Evolutionary conservation across 1,140 invertebrate genomes (phyloP), one percentile per base, ranked within the genome.

Genomic region (Pararge aegeria): DNA sequence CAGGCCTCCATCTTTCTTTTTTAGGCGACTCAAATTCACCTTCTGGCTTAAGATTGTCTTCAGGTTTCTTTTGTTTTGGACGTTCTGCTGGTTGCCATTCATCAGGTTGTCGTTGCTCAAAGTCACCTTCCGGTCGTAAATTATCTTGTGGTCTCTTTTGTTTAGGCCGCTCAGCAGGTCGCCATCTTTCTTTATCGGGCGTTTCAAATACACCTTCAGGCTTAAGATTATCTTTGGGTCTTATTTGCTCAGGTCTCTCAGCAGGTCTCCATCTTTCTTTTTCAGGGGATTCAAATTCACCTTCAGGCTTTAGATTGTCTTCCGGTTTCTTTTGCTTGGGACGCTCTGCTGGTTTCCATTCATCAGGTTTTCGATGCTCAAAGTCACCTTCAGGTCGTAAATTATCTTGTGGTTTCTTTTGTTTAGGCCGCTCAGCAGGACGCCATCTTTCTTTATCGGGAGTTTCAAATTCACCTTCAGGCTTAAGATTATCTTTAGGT

Each of bases 341-440:
- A 52, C 91, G 59, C 66, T 91, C 77, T 64, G 84, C 71, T 61
- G 83, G 55, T 48, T 75, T 65, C 81, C 79, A 68, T 75, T 82
- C 21, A 20, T 76, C 55, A 52, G 78, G 58, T 55, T 76, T 56
- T 19, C 82, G 69, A 61, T 72, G 12, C 52, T 91, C 91, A 75
- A 93, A 95, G 80, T 93, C 92, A 24, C 94, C 94, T 77, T 94
- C 94, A 18, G 93, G 91, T 70, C 81, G 90, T 0, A 94, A 66
- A 72, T 94, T 94, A 64, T 93, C 92, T 37, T 77, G 57, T 2
- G 91, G 92, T 71, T 82, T 91, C 15, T 80, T 82, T 12, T 85
- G 75, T 21, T 83, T 78, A 1, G 90, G 91, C 29, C 90, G 73
- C 70, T 92, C 92, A 16, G 77, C 85, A 19, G 90, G 81, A 62